Conservation (phyloP, 2,797 vertebrate genomes). For the Characodon lateralis region DNA sequence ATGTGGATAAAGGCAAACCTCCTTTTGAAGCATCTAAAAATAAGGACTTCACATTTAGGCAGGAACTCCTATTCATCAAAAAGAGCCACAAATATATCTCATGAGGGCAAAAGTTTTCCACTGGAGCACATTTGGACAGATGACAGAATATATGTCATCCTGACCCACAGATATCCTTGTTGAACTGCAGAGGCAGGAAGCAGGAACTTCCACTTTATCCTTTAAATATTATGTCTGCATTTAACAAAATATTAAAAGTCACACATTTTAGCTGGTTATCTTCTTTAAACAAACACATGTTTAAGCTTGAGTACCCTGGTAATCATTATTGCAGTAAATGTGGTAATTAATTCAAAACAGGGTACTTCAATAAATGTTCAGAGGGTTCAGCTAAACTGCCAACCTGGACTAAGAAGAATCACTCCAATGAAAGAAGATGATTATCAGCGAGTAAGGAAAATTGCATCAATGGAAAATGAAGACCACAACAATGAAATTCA, state of each 20-base stretch:
- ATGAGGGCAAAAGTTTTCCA: neutral
- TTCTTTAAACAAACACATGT: neutral
- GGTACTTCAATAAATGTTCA: neutral
- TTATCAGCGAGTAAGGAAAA: neutral
- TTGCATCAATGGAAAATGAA: neutral
- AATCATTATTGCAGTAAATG: neutral
- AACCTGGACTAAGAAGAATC: neutral
- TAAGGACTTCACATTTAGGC: neutral
- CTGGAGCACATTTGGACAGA: neutral
- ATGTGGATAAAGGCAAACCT: neutral
- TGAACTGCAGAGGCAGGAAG: neutral
- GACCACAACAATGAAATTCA: constrained; percentile 20
- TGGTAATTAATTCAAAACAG: neutral
- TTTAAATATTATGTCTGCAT: neutral
- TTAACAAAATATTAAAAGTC: neutral
- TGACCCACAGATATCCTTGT: neutral
- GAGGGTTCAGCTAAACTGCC: neutral
- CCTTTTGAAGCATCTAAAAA: neutral
- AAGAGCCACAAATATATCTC: neutral
- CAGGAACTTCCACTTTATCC: neutral
- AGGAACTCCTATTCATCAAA: neutral
- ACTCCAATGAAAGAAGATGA: neutral
- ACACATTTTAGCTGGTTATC: neutral
- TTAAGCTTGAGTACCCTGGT: neutral
- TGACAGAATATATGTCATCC: neutral